Evolutionary conservation across 2,113 vertebrate species (phyloP), one percentile per base, ranked within the genome.

Genomic region (Oostethus manadensis): DNA sequence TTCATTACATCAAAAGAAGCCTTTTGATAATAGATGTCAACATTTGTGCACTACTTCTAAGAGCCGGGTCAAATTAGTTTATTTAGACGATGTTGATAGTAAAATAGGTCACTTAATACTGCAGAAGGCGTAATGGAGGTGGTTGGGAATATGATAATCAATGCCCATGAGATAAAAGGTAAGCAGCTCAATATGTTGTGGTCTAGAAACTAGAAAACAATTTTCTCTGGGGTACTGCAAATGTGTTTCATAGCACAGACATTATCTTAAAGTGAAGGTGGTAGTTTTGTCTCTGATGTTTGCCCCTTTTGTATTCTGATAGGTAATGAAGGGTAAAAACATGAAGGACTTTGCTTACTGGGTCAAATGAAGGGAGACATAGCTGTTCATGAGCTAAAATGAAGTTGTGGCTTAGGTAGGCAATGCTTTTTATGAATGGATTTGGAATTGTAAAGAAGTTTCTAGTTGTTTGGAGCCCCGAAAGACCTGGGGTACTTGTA

Each of bases 311-410:
- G 35, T 62, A 49, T 33, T 46, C 9, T 70, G 45, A 40, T 73
- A 44, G 51, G 49, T 58, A 51, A 60, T 82, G 77, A 78, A 76
- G 76, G 65, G 72, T 77, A 33, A 58, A 11, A 60, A 73, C 70
- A 73, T 77, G 60, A 75, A 73, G 73, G 35, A 21, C 8, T 69
- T 72, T 50, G n/a, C 8, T 56, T 45, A 56, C 23, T 55, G 46
- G 48, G 47, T 54, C 61, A 58, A 40, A 66, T 63, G 62, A 78
- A 74, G 67, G 43, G 4, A 64, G 49, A 56, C 17, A 33, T 23
- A 22, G 35, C 17, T 68, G 21, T 48, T 71, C 20, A 58, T 15
- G 22, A 26, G 43, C 43, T 50, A 2, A 66, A 72, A 71, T 79
- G 71, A 82, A 84, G 73, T 58, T n/a, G 17, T 14, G 3, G 11